Base-by-base conservation (phyloP, 2,113 vertebrate species). In the Plectropomus leopardus region DNA sequence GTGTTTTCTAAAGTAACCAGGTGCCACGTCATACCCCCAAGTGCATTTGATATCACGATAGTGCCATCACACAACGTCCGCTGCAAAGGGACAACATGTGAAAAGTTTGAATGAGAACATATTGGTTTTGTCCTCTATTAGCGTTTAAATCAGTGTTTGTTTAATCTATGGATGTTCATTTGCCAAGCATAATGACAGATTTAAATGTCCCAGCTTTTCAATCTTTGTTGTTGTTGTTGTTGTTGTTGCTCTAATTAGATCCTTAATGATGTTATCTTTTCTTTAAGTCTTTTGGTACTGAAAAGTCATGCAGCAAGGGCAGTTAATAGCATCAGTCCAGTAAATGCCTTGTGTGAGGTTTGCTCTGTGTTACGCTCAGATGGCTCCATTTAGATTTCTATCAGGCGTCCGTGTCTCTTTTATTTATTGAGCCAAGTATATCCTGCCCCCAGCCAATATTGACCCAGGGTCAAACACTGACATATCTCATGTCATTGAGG, bases 401-500 rank as follows among this genome's bases (percentile, higher is more conserved):
- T 83, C 75, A 78, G 68, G 51, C 74, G 32, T 80, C 34, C 65
- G 42, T 32, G 54, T 44, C 57, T 66, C 72, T 85, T n/a, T 79
- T 51, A 74, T 89, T 84, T 84, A 90, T 84, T 70, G 60, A 68
- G 44, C 57, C 65, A 57, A 76, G 75, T 79, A 24, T 72, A 76
- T 72, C 61, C 67, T 82, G 61, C 51, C 57, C 32, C 70, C 34
- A 60, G 68, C 65, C 71, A 70, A 51, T 83, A 82, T 55, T 89
- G 83, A 86, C 77, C 82, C 51, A 32, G 34, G 84, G 72, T 89
- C 82, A 57, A 57, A 64, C 32, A 26, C 61, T 48, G 61, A 72
- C 70, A 81, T 69, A 3, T 65, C 57, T 78, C 58, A 70, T 76
- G 45, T 70, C 28, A 7, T 23, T 2, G 68, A n/a, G 1, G 9